Evolutionary conservation across 1,140 invertebrate genomes (phyloP).

Genomic region (Nymphalis io): DNA sequence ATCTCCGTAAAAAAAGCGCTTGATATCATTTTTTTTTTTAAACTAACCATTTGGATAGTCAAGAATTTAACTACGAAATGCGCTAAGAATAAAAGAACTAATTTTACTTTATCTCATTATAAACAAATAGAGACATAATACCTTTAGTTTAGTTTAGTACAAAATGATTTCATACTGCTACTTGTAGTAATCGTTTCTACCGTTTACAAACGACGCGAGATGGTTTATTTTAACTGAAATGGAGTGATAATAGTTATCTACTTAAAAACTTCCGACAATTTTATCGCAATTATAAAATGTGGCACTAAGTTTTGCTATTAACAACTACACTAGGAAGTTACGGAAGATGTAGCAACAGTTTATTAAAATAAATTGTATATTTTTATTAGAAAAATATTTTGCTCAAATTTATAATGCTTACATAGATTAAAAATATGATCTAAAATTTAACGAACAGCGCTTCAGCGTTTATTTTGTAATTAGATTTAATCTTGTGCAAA

Average conservation of each 20-base stretch:
- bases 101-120: not conserved
- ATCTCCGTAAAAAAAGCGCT: not conserved
- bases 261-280: constrained; percentile 1
- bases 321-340: not conserved
- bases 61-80: not conserved
- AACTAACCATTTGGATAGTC: not conserved
- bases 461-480: too few relatives aligned
- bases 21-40: not conserved
- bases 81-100: not conserved
- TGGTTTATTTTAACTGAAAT: not conserved
- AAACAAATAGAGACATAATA: too few relatives aligned
- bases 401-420: too few relatives aligned
- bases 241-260: constrained; percentile 7
- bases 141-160: too few relatives aligned
- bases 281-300: not conserved
- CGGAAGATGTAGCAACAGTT: not conserved
- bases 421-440: too few relatives aligned
- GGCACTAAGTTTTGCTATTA: not conserved
- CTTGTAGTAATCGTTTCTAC: not conserved
- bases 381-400: too few relatives aligned
- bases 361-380: too few relatives aligned
- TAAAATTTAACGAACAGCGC: too few relatives aligned
- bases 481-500: too few relatives aligned
- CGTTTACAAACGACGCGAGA: not conserved
- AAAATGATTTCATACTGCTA: not conserved